These are phyloP conservation scores for Halictus rubicundus DNA, from an alignment of 1,140 invertebrate species.

Conservation along the genomic window DNA sequence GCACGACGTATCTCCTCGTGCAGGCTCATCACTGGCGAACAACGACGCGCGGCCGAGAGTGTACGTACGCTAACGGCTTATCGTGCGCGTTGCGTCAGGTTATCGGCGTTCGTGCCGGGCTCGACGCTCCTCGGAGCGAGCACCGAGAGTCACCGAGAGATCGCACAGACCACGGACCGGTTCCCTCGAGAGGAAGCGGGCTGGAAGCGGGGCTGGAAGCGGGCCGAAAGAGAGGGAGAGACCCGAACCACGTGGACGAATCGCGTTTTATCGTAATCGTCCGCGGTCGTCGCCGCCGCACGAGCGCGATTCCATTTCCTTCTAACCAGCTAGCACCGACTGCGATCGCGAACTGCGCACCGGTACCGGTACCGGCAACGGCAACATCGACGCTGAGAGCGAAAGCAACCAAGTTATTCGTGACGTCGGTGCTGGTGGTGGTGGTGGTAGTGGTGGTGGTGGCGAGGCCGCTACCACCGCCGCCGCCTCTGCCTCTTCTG, in stretches of 20 bases:
- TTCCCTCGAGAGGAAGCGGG: too few relatives aligned
- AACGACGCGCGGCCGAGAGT: too few relatives aligned
- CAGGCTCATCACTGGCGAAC: too few relatives aligned
- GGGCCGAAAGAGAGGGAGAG: too few relatives aligned
- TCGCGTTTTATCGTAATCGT: slow-evolving; percentile 8
- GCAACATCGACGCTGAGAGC: slow-evolving; percentile 41
- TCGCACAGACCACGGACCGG: neutral
- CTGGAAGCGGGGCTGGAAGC: too few relatives aligned
- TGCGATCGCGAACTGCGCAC: slow-evolving; percentile 42
- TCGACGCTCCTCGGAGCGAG: too few relatives aligned
- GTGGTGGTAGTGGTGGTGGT: neutral
- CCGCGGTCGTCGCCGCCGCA: neutral
- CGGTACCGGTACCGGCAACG: slow-evolving; percentile 28
- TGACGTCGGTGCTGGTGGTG: slow-evolving; percentile 21
- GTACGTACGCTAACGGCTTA: too few relatives aligned
- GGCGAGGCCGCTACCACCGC: neutral
- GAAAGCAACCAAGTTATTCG: slow-evolving; percentile 36
- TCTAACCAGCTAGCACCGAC: slow-evolving; percentile 37
- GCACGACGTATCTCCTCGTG: too few relatives aligned
- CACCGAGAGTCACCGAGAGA: too few relatives aligned
- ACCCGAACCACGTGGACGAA: slow-evolving; percentile 28
- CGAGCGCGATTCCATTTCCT: slow-evolving; percentile 18
- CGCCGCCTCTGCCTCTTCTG: neutral
- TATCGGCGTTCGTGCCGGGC: too few relatives aligned
- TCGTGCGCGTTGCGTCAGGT: too few relatives aligned